Evolutionary conservation across 1,140 invertebrate species (phyloP), one percentile per base, ranked within the genome.

Genomic region (Antheraea mylitta): DNA sequence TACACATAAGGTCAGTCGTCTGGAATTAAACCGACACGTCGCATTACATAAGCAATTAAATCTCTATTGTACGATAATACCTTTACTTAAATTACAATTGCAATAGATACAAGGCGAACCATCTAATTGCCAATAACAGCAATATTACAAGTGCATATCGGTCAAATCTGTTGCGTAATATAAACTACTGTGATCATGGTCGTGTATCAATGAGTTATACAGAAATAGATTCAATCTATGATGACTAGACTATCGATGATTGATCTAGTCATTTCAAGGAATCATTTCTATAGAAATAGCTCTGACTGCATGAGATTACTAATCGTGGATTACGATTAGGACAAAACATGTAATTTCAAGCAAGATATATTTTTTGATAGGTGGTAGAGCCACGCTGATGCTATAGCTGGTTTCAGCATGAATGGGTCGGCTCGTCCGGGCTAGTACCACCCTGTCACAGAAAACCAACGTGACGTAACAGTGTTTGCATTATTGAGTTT

Each of bases 91-190:
- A 61, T 9, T 63, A 36, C 36, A 8, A 36, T n/a, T 22, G 13
- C n/a, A 63, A 63, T 63, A 63, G 61, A 37, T 63, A 63, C 61
- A 63, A 63, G 61, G 61, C 22, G 30, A 63, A n/a, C 22, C 13
- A 37, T 36, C 61, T 11, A 18, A 30, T 63, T 63, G 61, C 61
- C 61, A 63, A 63, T 63, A 63, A 53, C 16, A 11, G 45, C 45
- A 53, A 53, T 0, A 22, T 60, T 22, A 13, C 61, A 63, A 63
- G 61, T 63, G 61, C 7, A 63, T 36, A 63, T 63, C 61, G 22
- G 61, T 63, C 61, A 36, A 22, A 63, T 36, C 16, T 22, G 61
- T 63, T 63, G 30, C 61, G 61, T 37, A 63, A 63, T 13, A 9
- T 18, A 37, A 30, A 30, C 59, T 30, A 37, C 61, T 30, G 19